A percentile compares a stretch with the other conserved stretches of the same genome.
These are phyloP conservation scores for Cheilosia pagana DNA, from an alignment of 2,888 invertebrate species.

Conservation along the genomic window DNA sequence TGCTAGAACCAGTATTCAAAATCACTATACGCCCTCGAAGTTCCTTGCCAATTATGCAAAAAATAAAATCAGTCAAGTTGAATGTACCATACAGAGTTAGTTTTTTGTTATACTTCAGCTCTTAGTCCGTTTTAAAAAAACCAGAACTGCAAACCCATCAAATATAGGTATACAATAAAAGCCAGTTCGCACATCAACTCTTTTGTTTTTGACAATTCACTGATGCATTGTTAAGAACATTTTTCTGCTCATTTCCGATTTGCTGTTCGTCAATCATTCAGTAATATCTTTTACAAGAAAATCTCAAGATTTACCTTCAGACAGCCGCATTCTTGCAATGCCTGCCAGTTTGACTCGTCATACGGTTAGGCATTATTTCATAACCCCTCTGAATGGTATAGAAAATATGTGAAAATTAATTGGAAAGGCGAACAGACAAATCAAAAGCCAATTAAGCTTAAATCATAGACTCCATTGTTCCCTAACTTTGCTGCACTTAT, in stretches of 20 bases:
- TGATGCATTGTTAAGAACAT: not conserved
- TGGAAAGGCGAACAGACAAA: constrained; percentile 55
- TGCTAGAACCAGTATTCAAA: too few relatives aligned
- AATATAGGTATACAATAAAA: too few relatives aligned
- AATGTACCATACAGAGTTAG: too few relatives aligned
- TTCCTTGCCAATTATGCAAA: too few relatives aligned
- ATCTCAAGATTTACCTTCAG: not conserved
- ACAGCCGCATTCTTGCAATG: constrained; percentile 3
- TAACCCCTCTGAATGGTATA: constrained; percentile 19
- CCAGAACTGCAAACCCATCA: not conserved
- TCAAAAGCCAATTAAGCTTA: constrained; percentile 67
- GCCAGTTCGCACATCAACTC: not conserved
- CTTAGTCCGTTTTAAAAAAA: not conserved
- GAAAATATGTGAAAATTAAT: constrained; percentile 51
- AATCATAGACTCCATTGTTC: constrained; percentile 64
- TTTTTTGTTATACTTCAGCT: too few relatives aligned
- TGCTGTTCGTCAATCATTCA: not conserved
- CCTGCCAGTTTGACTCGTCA: not conserved
- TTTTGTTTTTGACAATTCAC: not conserved
- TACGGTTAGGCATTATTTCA: constrained; percentile 33
- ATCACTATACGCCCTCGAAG: too few relatives aligned
- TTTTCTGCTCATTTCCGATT: not conserved
- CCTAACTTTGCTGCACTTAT: constrained; percentile 44
- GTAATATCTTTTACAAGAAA: too few relatives aligned
- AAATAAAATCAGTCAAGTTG: too few relatives aligned